These are phyloP conservation scores for Heteractis magnifica DNA, from an alignment of 92 coral and sea anemone species.

Conservation along the genomic window DNA sequence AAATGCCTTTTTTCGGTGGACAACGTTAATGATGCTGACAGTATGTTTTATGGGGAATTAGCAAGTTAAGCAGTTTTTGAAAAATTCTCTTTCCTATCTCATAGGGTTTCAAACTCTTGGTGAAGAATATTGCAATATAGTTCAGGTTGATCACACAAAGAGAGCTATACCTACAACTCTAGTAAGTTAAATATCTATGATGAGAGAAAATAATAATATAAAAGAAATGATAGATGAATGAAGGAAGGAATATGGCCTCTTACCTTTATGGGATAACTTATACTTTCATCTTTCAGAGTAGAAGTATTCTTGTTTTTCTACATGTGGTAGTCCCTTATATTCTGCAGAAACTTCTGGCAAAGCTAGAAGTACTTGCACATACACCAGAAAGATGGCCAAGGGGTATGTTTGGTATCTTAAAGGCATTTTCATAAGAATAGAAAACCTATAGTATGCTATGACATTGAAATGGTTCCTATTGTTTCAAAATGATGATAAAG, in stretches of 20 bases:
- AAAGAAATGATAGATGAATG: no score
- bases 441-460: no score
- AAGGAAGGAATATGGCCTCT: background rate
- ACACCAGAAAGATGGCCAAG: constrained; percentile 39
- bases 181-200: constrained; percentile 45
- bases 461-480: no score
- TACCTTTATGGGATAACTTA: no score
- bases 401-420: constrained; percentile 3
- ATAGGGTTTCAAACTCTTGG: constrained; percentile 97
- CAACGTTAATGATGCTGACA: no score
- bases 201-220: no score
- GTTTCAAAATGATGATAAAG: no score
- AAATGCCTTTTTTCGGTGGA: no score
- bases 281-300: constrained; percentile 46
- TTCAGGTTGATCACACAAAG: constrained; percentile 82
- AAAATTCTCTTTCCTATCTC: no score
- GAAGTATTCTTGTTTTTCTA: constrained; percentile 56
- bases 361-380: constrained; percentile 47
- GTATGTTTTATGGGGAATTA: no score
- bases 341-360: constrained; percentile 53
- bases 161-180: constrained; percentile 68
- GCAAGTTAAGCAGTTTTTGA: no score
- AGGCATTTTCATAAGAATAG: no score
- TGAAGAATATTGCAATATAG: constrained; percentile 94
- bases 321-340: constrained; percentile 80